phyloP scores from a whole-genome alignment of 2,797 vertebrate species.

The Acanthornis magna region DNA sequence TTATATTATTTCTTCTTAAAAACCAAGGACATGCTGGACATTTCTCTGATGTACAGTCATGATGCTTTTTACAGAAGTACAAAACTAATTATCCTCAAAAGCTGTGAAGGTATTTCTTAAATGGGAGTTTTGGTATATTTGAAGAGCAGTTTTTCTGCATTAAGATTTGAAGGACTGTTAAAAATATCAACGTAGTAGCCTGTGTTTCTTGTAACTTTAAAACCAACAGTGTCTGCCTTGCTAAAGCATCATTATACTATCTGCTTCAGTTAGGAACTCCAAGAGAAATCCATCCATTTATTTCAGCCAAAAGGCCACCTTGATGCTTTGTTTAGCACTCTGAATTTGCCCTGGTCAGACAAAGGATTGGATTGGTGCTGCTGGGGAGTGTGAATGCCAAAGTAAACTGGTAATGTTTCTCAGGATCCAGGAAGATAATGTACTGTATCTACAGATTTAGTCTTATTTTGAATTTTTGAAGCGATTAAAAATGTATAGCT shows the following conservation, averaged over 20 bases:
- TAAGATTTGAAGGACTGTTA: background rate
- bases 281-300: background rate
- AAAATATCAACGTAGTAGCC: background rate
- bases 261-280: background rate
- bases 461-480: background rate
- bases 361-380: background rate
- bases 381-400: background rate
- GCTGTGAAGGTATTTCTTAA: background rate
- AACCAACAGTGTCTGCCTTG: background rate
- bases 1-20: background rate
- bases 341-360: background rate
- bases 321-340: background rate
- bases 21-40: background rate
- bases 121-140: background rate
- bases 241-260: background rate
- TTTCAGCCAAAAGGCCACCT: background rate
- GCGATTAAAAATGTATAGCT: background rate
- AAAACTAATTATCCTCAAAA: background rate
- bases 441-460: background rate
- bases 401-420: background rate
- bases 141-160: background rate
- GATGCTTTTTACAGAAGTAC: background rate
- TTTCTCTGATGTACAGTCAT: background rate
- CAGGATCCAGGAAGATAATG: background rate
- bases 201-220: background rate